Evolutionary conservation across 1,140 invertebrate genomes (phyloP), one percentile per base, ranked within the genome.

Genomic region (Epicauta chinensis): DNA sequence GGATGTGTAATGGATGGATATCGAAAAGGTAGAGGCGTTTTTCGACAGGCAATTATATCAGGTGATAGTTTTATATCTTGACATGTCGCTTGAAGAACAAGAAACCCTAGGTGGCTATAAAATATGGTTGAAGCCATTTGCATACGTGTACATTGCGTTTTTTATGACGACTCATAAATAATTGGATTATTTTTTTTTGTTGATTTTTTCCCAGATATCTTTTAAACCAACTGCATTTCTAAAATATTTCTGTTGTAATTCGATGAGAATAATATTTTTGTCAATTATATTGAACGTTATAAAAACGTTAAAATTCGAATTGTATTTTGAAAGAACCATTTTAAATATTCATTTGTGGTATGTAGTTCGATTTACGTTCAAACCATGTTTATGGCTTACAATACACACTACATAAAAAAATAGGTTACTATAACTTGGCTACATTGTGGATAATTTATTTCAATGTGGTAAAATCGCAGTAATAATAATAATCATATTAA

Each of bases 11-110:
- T 7, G 42, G 12, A 13, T 52, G 29, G 31, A 46, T 37, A 23
- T 42, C 43, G 23, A 7, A 23, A 5, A 23, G n/a, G 23, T 23
- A 23, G 38, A 49, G 56, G 48, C 56, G 48, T 46, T 46, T 30
- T 56, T 43, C 40, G 53, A 62, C 60, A 62, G 60, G 60, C 57
- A 59, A 48, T 61, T 61, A 61, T 56, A 58, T 61, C 53, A 56
- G 53, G 59, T 61, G 59, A 61, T 61, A 61, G 59, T 61, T 61
- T 61, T 61, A 61, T 61, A 61, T 45, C 53, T 42, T 61, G 59
- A 61, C 59, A 55, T 59, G 47, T 56, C 53, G 53, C 56, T 59
- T 48, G 55, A 35, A 45, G 51, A 58, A 58, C 59, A 61, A 61
- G 47, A 47, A 38, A 32, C 55, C 52, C 10, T 34, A n/a, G 5